Evolutionary conservation across 2,888 invertebrate species (phyloP).

Genomic region (Parnassius mnemosyne): DNA sequence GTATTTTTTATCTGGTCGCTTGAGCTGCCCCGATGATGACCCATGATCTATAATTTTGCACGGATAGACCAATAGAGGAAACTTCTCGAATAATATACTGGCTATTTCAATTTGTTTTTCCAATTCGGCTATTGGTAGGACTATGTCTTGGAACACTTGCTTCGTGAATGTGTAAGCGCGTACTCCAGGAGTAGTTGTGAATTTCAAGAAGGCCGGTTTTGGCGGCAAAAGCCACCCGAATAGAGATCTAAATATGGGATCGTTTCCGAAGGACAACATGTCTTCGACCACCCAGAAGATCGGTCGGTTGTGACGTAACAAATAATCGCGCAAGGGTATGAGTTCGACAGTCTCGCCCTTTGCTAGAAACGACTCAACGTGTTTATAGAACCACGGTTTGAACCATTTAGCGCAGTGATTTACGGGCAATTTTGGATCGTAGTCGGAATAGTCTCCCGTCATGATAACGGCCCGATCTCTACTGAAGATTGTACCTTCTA

Average conservation of each 20-base stretch:
- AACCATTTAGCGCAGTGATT: slow-evolving; percentile 83
- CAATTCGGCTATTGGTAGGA: slow-evolving; percentile 82
- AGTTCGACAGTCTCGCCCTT: slow-evolving; percentile 79
- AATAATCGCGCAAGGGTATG: slow-evolving; percentile 83
- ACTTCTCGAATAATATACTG: slow-evolving; percentile 82
- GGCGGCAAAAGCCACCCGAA: slow-evolving; percentile 86
- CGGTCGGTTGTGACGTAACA: slow-evolving; percentile 83
- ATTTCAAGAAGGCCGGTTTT: slow-evolving; percentile 86
- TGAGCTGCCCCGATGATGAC: slow-evolving; percentile 79
- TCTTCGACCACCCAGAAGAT: slow-evolving; percentile 88
- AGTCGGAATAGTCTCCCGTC: slow-evolving; percentile 83
- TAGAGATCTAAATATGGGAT: slow-evolving; percentile 80
- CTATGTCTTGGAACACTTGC: slow-evolving; percentile 87
- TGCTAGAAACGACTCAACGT: slow-evolving; percentile 79
- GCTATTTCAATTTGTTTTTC: slow-evolving; percentile 83
- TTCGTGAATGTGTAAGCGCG: slow-evolving; percentile 85
- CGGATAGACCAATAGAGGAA: slow-evolving; percentile 85
- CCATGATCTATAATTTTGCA: slow-evolving; percentile 84
- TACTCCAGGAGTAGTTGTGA: slow-evolving; percentile 84
- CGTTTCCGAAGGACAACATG: slow-evolving; percentile 86
- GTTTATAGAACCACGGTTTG: slow-evolving; percentile 87
- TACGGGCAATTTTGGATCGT: slow-evolving; percentile 68
- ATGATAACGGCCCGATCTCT: slow-evolving; percentile 83
- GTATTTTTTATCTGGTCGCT: slow-evolving; percentile 77
- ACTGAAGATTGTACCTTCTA: slow-evolving; percentile 84